Evolutionary conservation across 2,888 invertebrate species (phyloP), one percentile per base, ranked within the genome.

Genomic region (Tuta absoluta): DNA sequence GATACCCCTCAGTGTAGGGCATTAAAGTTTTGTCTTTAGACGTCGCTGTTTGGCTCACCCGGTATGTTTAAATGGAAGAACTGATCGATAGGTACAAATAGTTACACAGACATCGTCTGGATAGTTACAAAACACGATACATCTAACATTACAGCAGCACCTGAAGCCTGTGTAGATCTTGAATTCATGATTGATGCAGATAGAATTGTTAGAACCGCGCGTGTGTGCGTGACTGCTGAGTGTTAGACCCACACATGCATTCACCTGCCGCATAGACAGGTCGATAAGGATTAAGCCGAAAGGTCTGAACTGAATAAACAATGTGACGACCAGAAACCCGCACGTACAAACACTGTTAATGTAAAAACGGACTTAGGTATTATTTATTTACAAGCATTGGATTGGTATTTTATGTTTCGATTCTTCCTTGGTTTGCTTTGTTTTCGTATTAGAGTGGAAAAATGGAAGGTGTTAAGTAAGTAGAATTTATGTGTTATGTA

Each of bases 291-390:
- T 87, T 85, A 85, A 77, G 76, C 73, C 75, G 73, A 81, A 82
- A 82, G 80, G 82, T 81, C 79, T 79, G 79, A 76, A 78, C 81
- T 85, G 84, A 86, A 87, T 87, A 85, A 87, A 84, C 84, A 87
- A 87, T 86, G 84, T 77, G 80, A 80, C 78, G 75, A 75, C 76
- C 73, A 75, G 69, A 74, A 72, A 63, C 72, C 74, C 76, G 70
- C 73, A 72, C 75, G 76, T 76, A 75, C 74, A 74, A 74, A 68
- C 71, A 67, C 75, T 76, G 81, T 78, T 81, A 80, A 84, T 82
- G 78, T 80, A 81, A 79, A 83, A 84, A 81, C 72, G 74, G 75
- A 76, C 76, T 77, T 73, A 65, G 66, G 68, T 66, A 73, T 78
- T 67, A 76, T 75, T 77, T 79, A 78, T 78, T 76, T 75, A 76